Conservation (phyloP, 2,888 invertebrate genomes). For the Deilephila elpenor region DNA sequence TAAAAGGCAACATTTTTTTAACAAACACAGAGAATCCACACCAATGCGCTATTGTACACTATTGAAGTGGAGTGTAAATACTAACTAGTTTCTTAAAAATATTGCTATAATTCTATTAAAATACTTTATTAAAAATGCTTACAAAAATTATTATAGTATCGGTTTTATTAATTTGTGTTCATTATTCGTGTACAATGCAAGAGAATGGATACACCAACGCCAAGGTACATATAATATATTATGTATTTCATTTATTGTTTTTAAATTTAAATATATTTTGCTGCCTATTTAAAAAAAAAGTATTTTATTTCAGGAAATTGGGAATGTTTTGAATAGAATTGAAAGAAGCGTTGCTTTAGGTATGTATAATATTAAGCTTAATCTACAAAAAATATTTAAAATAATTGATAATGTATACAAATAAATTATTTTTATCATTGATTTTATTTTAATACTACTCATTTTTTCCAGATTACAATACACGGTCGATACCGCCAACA, state of each 20-base stretch:
- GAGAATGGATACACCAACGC: neutral
- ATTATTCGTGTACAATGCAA: neutral
- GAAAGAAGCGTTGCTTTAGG: neutral
- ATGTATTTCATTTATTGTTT: neutral
- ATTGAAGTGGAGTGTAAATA: neutral
- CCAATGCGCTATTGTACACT: too few species aligned
- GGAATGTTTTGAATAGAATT: neutral
- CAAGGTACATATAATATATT: neutral
- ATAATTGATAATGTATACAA: neutral
- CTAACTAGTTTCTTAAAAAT: too few species aligned
- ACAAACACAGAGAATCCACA: neutral
- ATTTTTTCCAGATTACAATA: neutral
- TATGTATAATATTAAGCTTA: neutral
- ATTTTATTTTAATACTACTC: too few species aligned
- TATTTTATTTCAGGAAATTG: neutral
- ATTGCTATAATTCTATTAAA: neutral
- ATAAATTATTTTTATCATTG: neutral
- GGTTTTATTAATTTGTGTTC: neutral
- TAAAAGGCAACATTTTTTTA: neutral
- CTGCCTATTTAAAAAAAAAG: neutral
- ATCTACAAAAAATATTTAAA: too few species aligned
- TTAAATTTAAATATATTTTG: neutral
- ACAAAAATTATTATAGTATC: neutral
- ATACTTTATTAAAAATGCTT: neutral
- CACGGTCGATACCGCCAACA: neutral